These are phyloP conservation scores for Brachionus paranguensis DNA, from an alignment of 1,140 invertebrate genomes.

Conservation along the genomic window DNA sequence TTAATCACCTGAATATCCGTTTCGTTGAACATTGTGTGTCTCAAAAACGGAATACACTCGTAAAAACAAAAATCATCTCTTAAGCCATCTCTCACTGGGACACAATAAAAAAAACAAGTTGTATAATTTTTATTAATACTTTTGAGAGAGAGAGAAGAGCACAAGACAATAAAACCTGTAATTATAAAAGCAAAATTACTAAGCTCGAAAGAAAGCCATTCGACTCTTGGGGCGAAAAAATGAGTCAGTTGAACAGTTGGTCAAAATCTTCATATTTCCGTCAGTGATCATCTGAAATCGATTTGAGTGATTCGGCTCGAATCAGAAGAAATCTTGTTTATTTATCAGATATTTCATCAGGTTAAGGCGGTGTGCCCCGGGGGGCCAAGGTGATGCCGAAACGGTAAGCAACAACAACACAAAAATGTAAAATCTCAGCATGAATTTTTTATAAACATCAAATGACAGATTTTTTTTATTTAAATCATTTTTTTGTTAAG, in stretches of 20 bases:
- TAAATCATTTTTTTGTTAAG: no score
- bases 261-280: not conserved
- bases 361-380: not conserved
- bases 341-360: not conserved
- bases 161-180: not conserved
- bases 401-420: not conserved
- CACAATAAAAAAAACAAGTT: not conserved
- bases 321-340: not conserved
- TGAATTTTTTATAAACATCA: not conserved
- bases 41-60: not conserved
- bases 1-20: constrained; percentile 33
- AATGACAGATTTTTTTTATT: not conserved
- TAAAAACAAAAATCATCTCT: not conserved
- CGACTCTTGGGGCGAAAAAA: not conserved
- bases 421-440: not conserved
- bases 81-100: not conserved
- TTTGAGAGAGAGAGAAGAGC: not conserved
- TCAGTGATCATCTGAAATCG: not conserved
- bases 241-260: not conserved
- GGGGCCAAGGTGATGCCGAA: not conserved
- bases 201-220: not conserved
- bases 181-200: not conserved
- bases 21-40: not conserved
- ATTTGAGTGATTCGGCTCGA: not conserved
- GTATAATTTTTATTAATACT: constrained; percentile 2